Evolutionary conservation across 2,797 vertebrate species (phyloP).

Genomic region (Lacerta viridis): DNA sequence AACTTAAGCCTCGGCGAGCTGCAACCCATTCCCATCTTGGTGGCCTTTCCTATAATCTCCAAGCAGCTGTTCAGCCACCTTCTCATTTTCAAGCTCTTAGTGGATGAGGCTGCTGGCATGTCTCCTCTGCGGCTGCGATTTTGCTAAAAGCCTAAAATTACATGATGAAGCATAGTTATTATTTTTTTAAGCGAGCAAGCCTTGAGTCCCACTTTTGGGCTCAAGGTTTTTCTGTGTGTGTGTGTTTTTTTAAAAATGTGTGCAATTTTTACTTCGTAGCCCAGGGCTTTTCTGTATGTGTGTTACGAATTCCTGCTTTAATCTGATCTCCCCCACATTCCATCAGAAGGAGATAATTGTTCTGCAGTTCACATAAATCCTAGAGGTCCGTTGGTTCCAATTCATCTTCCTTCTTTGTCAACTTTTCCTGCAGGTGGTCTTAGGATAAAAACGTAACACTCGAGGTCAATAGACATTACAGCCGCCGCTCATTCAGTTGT

Average conservation of each 20-base stretch:
- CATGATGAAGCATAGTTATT: conserved; percentile 29
- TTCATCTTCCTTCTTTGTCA: conserved; percentile 14
- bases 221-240: background rate
- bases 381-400: conserved; percentile 44
- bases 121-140: conserved; percentile 52
- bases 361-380: conserved; percentile 58
- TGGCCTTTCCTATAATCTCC: conserved; percentile 11
- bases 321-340: conserved; percentile 69
- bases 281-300: conserved; percentile 68
- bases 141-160: conserved; percentile 58
- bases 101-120: background rate
- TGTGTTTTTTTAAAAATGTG: conserved; percentile 26
- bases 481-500: no score
- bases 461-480: background rate
- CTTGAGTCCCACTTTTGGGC: conserved; percentile 32
- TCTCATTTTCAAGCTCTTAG: conserved; percentile 12
- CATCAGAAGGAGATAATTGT: conserved; percentile 69
- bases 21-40: background rate
- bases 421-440: conserved; percentile 26
- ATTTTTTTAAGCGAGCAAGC: conserved; percentile 1
- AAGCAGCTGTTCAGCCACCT: background rate
- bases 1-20: conserved; percentile 11
- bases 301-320: conserved; percentile 55
- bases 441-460: background rate
- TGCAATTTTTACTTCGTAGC: conserved; percentile 69